Evolutionary conservation across 2,797 vertebrate genomes (phyloP), one percentile per base, ranked within the genome.

Genomic region (Sebastes itinus): DNA sequence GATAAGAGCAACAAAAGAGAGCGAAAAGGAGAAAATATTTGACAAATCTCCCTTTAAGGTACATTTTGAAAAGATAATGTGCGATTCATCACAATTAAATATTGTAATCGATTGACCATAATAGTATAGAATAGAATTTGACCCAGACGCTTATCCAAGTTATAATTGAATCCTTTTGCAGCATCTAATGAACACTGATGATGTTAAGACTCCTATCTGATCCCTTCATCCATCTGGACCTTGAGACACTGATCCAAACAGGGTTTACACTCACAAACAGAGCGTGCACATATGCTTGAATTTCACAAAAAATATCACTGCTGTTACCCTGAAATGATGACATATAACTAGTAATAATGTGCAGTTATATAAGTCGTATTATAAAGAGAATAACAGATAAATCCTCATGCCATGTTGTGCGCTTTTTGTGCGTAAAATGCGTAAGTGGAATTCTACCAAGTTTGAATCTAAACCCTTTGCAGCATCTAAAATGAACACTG

Each of bases 261-360:
- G 28, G 38, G 12, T 85, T 91, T 84, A 87, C 81, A 78, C 7
- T 30, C 81, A 35, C 20, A 38, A 20, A 62, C 28, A 32, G 30
- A 32, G 30, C 7, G 30, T 30, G 30, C 30, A 8, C 30, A 32
- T 9, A 32, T 11, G 23, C 5, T n/a, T 5, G 7, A 2, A 28
- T 62, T 3, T 7, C 16, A 65, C 14, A n/a, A 2, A 52, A 78
- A 46, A 78, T 52, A 60, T 59, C 12, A 4, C 16, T 11, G 38
- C 32, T 32, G 20, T 42, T 59, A n/a, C n/a, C 6, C 3, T 70
- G 7, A 67, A 55, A 22, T 58, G 3, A 25, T 35, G 14, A 12
- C 61, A 22, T 8, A 30, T 35, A 35, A 35, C 2, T 2, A 35
- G 33, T 35, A 35, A 35, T 35, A 35, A 35, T 35, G 2, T 35